phyloP scores from a whole-genome alignment of 1,140 invertebrate species.

The Polypedilum pembai region DNA sequence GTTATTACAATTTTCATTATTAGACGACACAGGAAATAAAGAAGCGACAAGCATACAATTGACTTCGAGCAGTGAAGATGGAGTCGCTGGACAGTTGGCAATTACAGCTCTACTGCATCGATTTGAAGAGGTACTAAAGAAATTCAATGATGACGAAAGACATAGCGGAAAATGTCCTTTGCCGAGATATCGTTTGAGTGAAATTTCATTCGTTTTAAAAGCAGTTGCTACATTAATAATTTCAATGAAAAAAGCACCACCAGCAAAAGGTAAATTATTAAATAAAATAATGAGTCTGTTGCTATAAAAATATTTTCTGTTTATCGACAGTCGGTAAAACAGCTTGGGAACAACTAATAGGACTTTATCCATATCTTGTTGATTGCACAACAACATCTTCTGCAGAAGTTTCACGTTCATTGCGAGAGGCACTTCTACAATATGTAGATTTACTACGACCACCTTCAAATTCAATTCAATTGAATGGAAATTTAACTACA shows the following conservation, averaged over 20 bases:
- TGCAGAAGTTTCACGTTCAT: conserved; percentile 68
- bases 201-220: conserved; percentile 95
- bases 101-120: conserved; percentile 84
- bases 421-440: conserved; percentile 79
- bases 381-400: conserved; percentile 74
- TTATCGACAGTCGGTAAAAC: conserved; percentile 64
- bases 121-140: conserved; percentile 85
- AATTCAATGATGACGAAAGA: conserved; percentile 78
- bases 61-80: conserved; percentile 46
- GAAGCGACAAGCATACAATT: conserved; percentile 34
- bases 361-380: conserved; percentile 82
- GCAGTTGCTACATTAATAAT: conserved; percentile 86
- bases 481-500: background rate
- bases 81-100: conserved; percentile 73
- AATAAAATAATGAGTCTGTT: conserved; percentile 31
- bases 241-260: conserved; percentile 85
- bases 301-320: conserved; percentile 25
- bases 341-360: conserved; percentile 88
- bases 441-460: conserved; percentile 78
- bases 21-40: conserved; percentile 52
- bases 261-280: conserved; percentile 61
- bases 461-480: conserved; percentile 40
- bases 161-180: conserved; percentile 83
- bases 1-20: conserved; percentile 82
- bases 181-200: conserved; percentile 86